Base-by-base conservation (phyloP, 2,113 vertebrate genomes). In the Calyptommatus sinebrachiatus region DNA sequence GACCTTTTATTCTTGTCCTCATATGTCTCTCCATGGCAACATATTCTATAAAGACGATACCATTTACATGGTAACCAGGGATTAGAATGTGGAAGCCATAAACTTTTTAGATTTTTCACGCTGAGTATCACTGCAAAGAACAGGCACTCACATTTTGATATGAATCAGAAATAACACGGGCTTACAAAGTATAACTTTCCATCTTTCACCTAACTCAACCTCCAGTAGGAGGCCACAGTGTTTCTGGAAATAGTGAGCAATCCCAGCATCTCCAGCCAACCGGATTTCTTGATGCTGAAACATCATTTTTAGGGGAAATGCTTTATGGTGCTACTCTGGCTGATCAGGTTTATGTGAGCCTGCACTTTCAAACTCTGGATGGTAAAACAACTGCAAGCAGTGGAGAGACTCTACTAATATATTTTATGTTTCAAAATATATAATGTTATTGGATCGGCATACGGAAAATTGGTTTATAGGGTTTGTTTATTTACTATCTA, bases 1-100 rank as follows among this genome's bases (percentile, higher is more conserved):
- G 20, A 24, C 71, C 75, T 88, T 90, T 89, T 85, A 70, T 86
- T 89, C 91, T 85, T 84, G 65, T 70, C 84, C 67, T 2, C 75
- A 65, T 45, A 67, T 48, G 61, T 74, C 72, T 92, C 88, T 87
- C 82, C 82, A 75, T 57, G 74, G 77, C 85, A 89, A 88, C 60
- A 31, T 63, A 85, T 66, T 41, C 82, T 28, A 83, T 22, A 76
- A 65, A 79, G 46, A 35, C 4, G 0, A 18, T 74, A 50, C 16
- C 9, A 12, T 29, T 84, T 84, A 87, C 65, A 79, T 77, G 77
- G 77, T n/a, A 75, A 60, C 22, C 78, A 69, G 29, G 82, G 81
- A 82, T 66, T 26, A 75, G 48, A 89, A 76, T 60, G 31, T 76
- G 18, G 24, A 12, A 50, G 16, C 79, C 75, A 29, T n/a, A 22